Evolutionary conservation across 2,888 invertebrate species (phyloP).

Genomic region (Drosophila mulleri): DNA sequence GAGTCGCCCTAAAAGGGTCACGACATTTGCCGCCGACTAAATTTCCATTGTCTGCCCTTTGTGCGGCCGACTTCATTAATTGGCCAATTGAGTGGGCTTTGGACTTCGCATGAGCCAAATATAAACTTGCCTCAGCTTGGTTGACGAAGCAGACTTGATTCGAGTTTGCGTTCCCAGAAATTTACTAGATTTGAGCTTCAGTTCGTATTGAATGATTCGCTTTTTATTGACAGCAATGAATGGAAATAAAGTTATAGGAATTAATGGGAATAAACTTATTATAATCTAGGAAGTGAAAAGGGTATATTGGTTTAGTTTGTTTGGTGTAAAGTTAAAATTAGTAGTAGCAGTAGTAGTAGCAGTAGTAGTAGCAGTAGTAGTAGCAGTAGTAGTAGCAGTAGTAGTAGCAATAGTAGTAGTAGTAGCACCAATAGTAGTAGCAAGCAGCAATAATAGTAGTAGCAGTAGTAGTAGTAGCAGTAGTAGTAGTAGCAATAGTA

Average conservation of each 20-base stretch:
- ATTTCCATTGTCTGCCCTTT: conserved; percentile 33
- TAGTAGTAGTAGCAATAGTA: no score
- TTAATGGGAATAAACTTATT: background rate
- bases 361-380: no score
- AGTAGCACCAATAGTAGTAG: no score
- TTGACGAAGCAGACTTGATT: background rate
- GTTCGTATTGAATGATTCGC: background rate
- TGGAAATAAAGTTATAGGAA: no score
- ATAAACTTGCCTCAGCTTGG: background rate
- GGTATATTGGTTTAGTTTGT: background rate
- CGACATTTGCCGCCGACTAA: conserved; percentile 27
- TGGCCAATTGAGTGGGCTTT: conserved; percentile 41
- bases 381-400: no score
- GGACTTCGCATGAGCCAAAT: background rate
- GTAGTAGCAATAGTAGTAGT: no score
- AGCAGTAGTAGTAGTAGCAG: no score
- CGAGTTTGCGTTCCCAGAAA: background rate
- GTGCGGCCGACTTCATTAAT: conserved; percentile 21
- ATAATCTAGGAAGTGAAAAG: background rate
- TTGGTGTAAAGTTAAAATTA: no score
- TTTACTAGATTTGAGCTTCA: no score
- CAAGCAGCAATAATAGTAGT: no score
- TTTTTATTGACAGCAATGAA: background rate
- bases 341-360: no score
- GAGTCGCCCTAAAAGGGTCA: conserved; percentile 42